phyloP scores from a whole-genome alignment of 2,113 vertebrate species.

The Centropristis striata region DNA sequence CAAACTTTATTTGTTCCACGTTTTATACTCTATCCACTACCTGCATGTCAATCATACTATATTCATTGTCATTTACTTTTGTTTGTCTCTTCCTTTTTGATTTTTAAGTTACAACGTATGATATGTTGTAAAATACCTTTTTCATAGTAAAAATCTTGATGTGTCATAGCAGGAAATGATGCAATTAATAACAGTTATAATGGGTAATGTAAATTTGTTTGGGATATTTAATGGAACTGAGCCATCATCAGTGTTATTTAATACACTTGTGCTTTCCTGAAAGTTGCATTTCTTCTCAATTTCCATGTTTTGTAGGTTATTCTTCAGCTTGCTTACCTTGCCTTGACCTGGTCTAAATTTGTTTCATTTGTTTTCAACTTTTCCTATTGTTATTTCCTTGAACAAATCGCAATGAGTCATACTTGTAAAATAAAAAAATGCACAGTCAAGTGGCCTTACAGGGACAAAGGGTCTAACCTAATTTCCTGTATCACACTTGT shows the following conservation, averaged over 20 bases:
- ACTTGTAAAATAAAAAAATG: slow-evolving; percentile 30
- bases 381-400: background rate
- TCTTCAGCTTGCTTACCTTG: background rate
- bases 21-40: too few species aligned
- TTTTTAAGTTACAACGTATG: background rate
- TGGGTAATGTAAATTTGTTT: background rate
- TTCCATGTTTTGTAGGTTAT: background rate
- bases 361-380: slow-evolving; percentile 21
- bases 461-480: slow-evolving; percentile 7
- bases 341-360: slow-evolving; percentile 9
- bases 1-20: background rate
- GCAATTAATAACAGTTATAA: background rate
- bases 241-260: background rate
- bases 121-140: background rate
- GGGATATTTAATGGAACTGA: background rate
- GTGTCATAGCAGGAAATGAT: background rate
- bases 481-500: slow-evolving; percentile 1
- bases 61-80: background rate
- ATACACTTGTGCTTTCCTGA: background rate
- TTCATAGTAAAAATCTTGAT: background rate
- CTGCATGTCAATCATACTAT: background rate
- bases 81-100: background rate
- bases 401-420: slow-evolving; percentile 16
- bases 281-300: too few species aligned
- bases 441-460: slow-evolving; percentile 10